Percentiles rank a stretch among this genome's conserved stretches.
phyloP scores from a whole-genome alignment of 2,888 invertebrate species.

The Trachelus stipa region DNA sequence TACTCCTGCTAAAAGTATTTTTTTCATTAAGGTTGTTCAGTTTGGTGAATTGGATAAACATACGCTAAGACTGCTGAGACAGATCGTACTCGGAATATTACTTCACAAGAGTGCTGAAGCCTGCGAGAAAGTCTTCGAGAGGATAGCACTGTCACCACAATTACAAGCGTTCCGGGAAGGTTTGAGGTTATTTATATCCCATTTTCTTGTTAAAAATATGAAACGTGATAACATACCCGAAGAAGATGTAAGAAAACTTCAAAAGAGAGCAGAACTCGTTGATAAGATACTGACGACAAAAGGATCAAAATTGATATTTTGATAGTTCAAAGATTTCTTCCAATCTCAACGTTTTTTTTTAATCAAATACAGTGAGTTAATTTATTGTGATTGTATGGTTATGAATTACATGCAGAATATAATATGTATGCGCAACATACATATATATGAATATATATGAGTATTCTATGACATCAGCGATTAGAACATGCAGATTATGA shows the following conservation, averaged over 20 bases:
- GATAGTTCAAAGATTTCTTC: conserved; percentile 20
- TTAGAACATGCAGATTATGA: neutral
- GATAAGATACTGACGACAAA: conserved; percentile 75
- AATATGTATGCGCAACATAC: conserved; percentile 1
- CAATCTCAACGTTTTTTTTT: neutral
- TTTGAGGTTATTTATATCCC: conserved; percentile 85
- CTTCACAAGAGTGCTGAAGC: conserved; percentile 74
- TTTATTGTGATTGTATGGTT: neutral
- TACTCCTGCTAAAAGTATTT: conserved; percentile 3
- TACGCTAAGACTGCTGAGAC: conserved; percentile 83
- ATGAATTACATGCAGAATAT: neutral
- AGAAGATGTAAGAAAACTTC: conserved; percentile 68
- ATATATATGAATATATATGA: neutral
- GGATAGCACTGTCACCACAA: conserved; percentile 79
- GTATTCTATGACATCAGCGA: neutral
- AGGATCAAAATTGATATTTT: conserved; percentile 56
- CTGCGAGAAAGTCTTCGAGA: conserved; percentile 76
- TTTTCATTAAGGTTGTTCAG: conserved; percentile 77
- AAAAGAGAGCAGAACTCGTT: conserved; percentile 73
- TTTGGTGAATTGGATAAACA: conserved; percentile 87
- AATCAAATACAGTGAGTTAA: neutral
- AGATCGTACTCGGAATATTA: conserved; percentile 80
- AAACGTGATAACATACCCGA: conserved; percentile 63
- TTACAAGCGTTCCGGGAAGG: conserved; percentile 86
- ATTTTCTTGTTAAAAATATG: conserved; percentile 81